phyloP scores from a whole-genome alignment of 1,140 invertebrate species.

The Schlechtendalia chinensis region DNA sequence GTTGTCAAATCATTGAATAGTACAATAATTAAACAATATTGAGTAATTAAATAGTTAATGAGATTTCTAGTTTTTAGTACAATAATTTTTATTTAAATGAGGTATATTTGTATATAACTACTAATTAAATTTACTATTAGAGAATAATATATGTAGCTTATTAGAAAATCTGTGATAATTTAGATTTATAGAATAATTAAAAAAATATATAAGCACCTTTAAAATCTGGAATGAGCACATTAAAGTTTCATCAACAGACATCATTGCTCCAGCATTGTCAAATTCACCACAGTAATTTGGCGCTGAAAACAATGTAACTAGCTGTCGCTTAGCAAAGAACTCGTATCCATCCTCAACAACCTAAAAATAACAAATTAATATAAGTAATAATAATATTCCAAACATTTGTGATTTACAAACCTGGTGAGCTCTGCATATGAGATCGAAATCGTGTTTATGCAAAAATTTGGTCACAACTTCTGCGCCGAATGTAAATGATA shows the following conservation, averaged over 20 bases:
- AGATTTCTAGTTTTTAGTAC: too few relatives aligned
- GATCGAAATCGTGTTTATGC: conserved; percentile 75
- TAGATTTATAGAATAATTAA: too few relatives aligned
- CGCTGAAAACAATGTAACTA: conserved; percentile 72
- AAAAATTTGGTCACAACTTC: conserved; percentile 75
- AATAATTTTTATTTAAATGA: too few relatives aligned
- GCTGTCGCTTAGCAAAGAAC: conserved; percentile 71
- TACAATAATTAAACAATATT: too few relatives aligned
- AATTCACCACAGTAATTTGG: conserved; percentile 65
- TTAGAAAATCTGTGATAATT: too few relatives aligned
- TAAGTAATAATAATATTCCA: not conserved
- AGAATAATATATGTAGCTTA: too few relatives aligned
- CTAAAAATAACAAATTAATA: conserved; percentile 57
- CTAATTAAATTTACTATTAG: too few relatives aligned
- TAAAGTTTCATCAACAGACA: conserved; percentile 81
- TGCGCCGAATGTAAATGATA: conserved; percentile 75
- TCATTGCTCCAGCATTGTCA: conserved; percentile 73
- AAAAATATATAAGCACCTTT: conserved; percentile 48
- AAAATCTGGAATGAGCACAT: conserved; percentile 64
- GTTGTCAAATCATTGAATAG: too few relatives aligned
- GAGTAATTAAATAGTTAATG: too few relatives aligned
- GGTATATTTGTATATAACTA: too few relatives aligned
- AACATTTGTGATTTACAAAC: conserved; percentile 57
- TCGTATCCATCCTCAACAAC: conserved; percentile 80
- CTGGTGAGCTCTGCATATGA: conserved; percentile 81